Evolutionary conservation across 1,140 invertebrate genomes (phyloP), one percentile per base, ranked within the genome.

Genomic region (Drosophila parvula): DNA sequence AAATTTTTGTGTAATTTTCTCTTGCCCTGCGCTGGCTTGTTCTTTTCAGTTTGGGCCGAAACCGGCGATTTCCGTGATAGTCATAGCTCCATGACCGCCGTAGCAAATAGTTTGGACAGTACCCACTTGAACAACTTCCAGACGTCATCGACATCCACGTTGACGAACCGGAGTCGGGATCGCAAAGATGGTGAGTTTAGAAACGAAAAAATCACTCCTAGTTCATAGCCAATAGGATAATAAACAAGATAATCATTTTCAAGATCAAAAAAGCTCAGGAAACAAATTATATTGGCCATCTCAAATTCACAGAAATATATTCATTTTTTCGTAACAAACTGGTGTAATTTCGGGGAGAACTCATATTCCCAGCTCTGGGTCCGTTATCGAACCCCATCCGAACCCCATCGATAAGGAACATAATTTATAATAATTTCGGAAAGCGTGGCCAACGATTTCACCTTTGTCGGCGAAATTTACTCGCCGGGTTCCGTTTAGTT

Each of bases 11-110:
- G 79, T 91, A 90, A 79, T 84, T 76, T 90, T 78, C 30, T 67
- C 73, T 71, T 83, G 76, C 81, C 80, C 92, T 92, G 91, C 85
- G 86, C 90, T 91, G 90, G 90, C 80, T 93, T 94, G 91, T 94
- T 92, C 78, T 91, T 95, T 95, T 80, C 94, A 97, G 96, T 97
- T 92, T 97, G 96, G 96, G 96, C 96, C 60, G 96, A 96, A 92
- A 95, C 95, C 38, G 95, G 95, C 67, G 96, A 97, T 93, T 97
- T 96, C 92, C 94, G 96, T 76, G 96, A 96, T 91, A 95, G 95
- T 70, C 96, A 96, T 91, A 95, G 94, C 92, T 94, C 95, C 78
- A 92, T 95, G 90, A 94, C 95, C 91, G 94, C 94, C 22, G 94
- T 91, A 92, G 95, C 88, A 79, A 82, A 93, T 93, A 92, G 94